Evolutionary conservation across 1,140 invertebrate species (phyloP).

Genomic region (Schlechtendalia chinensis): DNA sequence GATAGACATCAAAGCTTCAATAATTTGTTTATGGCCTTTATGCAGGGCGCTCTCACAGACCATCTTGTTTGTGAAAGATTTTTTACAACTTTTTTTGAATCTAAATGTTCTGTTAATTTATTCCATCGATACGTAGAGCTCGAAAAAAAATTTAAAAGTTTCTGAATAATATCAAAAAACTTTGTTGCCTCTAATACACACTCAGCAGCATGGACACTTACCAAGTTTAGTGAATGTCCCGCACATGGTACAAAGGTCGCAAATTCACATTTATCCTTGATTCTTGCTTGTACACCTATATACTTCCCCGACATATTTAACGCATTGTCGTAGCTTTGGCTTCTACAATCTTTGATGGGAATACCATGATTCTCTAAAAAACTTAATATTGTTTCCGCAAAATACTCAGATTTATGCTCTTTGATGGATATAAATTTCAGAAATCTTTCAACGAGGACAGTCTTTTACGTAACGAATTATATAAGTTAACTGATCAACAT

Average conservation of each 20-base stretch:
- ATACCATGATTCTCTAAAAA: constrained; percentile 16
- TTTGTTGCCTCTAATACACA: constrained; percentile 5
- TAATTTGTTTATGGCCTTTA: constrained; percentile 6
- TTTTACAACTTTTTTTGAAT: not conserved
- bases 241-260: constrained; percentile 23
- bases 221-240: constrained; percentile 26
- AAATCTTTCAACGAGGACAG: constrained; percentile 38
- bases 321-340: constrained; percentile 54
- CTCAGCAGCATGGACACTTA: not conserved
- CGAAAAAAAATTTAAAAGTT: not conserved
- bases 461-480: constrained; percentile 4
- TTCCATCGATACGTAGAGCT: not conserved
- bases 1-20: constrained; percentile 7
- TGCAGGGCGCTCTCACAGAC: constrained; percentile 2
- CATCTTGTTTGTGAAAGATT: constrained; percentile 10
- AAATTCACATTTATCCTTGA: not conserved
- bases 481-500: constrained; percentile 10
- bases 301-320: constrained; percentile 35
- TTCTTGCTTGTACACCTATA: constrained; percentile 2
- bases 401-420: constrained; percentile 9
- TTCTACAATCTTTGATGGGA: constrained; percentile 50
- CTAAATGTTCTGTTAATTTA: not conserved
- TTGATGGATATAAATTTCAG: not conserved
- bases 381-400: constrained; percentile 1
- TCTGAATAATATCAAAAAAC: constrained; percentile 9